phyloP scores from a whole-genome alignment of 2,113 vertebrate species.

The Copsychus sechellarum region DNA sequence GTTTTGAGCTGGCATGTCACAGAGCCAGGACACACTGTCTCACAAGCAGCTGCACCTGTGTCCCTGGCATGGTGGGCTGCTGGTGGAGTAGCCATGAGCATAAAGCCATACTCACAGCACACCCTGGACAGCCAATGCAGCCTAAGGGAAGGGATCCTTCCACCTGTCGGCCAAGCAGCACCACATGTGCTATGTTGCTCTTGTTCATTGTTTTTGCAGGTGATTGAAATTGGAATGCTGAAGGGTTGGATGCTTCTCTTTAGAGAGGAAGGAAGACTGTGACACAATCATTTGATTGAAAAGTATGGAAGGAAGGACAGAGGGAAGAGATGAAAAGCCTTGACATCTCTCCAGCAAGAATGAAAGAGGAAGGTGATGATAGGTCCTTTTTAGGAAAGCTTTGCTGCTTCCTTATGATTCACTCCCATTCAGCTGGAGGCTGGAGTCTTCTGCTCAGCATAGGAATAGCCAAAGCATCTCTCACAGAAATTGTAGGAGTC shows the following conservation, averaged over 20 bases:
- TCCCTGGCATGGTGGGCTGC: background rate
- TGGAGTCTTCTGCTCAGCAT: background rate
- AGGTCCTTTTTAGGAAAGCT: background rate
- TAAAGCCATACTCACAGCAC: background rate
- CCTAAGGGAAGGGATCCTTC: background rate
- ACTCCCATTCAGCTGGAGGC: background rate
- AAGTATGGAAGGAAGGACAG: background rate
- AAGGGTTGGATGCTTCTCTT: background rate
- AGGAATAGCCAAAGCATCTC: background rate
- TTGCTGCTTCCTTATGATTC: background rate
- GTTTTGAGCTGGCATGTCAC: background rate
- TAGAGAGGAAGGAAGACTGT: background rate
- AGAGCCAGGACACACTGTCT: background rate
- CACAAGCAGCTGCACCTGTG: background rate
- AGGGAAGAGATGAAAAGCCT: background rate
- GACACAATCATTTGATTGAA: background rate
- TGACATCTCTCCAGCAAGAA: background rate
- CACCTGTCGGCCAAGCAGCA: background rate
- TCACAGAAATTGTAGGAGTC: background rate
- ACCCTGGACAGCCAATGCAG: rapidly evolving
- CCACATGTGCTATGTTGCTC: background rate
- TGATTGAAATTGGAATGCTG: background rate
- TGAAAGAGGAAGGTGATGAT: background rate
- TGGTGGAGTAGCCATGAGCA: rapidly evolving
- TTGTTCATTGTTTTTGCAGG: background rate